Evolutionary conservation across 1,140 invertebrate species (phyloP).

Genomic region (Latrodectus geometricus): DNA sequence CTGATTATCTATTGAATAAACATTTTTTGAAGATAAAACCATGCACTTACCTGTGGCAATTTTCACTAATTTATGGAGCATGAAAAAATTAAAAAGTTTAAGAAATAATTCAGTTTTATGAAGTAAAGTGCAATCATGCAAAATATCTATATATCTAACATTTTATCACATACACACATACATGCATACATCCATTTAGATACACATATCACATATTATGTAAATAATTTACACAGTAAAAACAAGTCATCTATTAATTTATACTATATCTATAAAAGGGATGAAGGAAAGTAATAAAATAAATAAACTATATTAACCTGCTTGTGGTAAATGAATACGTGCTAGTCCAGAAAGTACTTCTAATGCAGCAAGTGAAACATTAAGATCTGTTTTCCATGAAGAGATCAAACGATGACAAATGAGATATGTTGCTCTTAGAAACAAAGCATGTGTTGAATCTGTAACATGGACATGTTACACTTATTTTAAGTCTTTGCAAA

Average conservation of each 20-base stretch:
- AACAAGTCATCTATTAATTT: too few species aligned
- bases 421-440: conserved; percentile 90
- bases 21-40: neutral
- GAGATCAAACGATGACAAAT: conserved; percentile 94
- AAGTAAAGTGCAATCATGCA: neutral
- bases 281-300: too few species aligned
- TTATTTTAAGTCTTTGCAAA: too few species aligned
- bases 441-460: conserved; percentile 87
- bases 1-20: neutral
- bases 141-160: neutral
- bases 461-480: neutral
- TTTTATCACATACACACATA: neutral
- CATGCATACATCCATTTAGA: too few species aligned
- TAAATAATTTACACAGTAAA: too few species aligned
- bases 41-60: conserved; percentile 46
- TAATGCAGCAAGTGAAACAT: conserved; percentile 91
- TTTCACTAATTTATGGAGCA: conserved; percentile 38
- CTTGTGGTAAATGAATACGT: conserved; percentile 80
- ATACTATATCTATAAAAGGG: too few species aligned
- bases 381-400: conserved; percentile 96
- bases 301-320: conserved; percentile 11
- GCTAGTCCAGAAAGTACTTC: conserved; percentile 91
- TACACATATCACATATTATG: neutral
- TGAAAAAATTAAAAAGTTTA: neutral
- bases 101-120: neutral